Evolutionary conservation across 2,797 vertebrate genomes (phyloP).

Genomic region (Margarornis squamiger): DNA sequence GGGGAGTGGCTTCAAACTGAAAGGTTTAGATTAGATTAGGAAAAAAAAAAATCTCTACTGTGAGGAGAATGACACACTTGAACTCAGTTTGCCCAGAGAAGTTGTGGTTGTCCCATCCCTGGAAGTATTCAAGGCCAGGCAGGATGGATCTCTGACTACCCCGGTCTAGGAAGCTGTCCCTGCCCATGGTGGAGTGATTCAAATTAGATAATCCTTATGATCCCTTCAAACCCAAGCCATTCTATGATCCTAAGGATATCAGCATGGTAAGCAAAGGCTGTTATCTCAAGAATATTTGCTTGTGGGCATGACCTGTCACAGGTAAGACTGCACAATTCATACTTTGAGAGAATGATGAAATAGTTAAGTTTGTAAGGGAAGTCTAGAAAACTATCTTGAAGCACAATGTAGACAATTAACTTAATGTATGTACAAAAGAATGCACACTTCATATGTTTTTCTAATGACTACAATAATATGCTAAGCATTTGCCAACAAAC

Average conservation of each 20-base stretch:
- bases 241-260: not conserved
- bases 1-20: not conserved
- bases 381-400: not conserved
- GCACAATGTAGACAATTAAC: not conserved
- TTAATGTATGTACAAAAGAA: not conserved
- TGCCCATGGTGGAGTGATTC: rapidly evolving
- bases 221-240: not conserved
- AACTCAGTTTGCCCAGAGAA: not conserved
- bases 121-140: not conserved
- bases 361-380: not conserved
- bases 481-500: not conserved
- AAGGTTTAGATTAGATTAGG: not conserved
- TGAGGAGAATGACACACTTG: not conserved
- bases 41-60: not conserved
- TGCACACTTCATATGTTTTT: not conserved
- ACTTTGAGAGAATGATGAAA: not conserved
- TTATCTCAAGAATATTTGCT: not conserved
- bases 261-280: not conserved
- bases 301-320: not conserved
- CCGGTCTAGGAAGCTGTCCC: not conserved
- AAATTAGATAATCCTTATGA: not conserved
- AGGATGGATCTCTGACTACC: not conserved
- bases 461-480: not conserved
- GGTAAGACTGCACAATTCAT: not conserved
- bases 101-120: not conserved